These are phyloP conservation scores for Shargacucullia verbasci DNA, from an alignment of 2,888 invertebrate species.

Conservation along the genomic window DNA sequence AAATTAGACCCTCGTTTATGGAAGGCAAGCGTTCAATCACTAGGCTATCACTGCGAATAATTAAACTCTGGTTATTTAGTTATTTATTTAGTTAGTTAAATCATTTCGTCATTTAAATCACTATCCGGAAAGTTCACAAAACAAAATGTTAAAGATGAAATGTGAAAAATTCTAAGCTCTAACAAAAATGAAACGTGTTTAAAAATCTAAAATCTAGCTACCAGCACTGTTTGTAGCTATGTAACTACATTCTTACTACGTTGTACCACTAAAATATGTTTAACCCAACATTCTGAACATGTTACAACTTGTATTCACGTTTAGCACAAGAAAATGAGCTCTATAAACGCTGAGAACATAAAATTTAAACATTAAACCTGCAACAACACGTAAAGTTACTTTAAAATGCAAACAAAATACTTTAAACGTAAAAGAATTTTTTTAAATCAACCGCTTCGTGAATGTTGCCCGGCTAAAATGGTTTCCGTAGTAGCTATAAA, in stretches of 20 bases:
- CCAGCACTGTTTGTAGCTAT: background rate
- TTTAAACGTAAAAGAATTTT: slow-evolving; percentile 7
- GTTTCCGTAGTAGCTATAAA: no score
- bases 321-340: slow-evolving; percentile 28
- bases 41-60: no score
- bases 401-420: slow-evolving; percentile 24
- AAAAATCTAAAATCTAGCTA: background rate
- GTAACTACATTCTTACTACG: background rate
- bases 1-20: no score
- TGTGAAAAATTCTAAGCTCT: no score
- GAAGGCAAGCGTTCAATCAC: no score
- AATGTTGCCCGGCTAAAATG: background rate
- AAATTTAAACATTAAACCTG: slow-evolving; percentile 35
- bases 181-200: no score
- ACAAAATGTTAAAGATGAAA: no score
- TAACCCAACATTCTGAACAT: slow-evolving; percentile 4
- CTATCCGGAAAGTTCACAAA: no score
- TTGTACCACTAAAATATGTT: background rate
- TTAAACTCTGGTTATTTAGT: no score
- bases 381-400: slow-evolving; percentile 8
- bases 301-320: slow-evolving; percentile 7
- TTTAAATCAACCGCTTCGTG: no score
- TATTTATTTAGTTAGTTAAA: no score
- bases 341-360: slow-evolving; percentile 18
- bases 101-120: no score